Evolutionary conservation across 2,888 invertebrate genomes (phyloP), one percentile per base, ranked within the genome.

Genomic region (Drosophila gaucha): DNA sequence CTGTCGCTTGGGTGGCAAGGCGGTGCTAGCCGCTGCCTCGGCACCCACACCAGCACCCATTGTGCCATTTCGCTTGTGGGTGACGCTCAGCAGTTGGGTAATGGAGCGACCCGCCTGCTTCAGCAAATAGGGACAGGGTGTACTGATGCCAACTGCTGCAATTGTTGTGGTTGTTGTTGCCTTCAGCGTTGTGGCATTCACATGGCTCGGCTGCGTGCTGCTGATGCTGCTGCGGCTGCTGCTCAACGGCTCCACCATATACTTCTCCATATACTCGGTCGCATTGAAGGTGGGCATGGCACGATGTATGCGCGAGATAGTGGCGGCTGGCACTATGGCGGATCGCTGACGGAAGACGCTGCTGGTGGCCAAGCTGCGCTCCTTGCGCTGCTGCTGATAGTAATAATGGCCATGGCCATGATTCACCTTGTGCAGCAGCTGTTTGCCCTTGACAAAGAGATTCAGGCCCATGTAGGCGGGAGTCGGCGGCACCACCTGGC

Each of bases 391-490:
- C 43, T 80, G 79, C 35, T 78, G 79, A 26, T 77, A 79, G 30
- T 84, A 80, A 28, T 75, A 78, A 52, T 82, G 69, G 52, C 64
- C 71, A 50, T 77, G 80, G n/a, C 80, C 63, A 20, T 80, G 85
- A 56, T 78, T 80, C 0, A 49, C 64, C 67, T 90, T 91, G 3
- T 90, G 87, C 10, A 89, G 44, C 16, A 92, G 74, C 75, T 91
- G 90, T 30, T 91, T 90, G 58, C 92, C 92, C 69, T 92, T 92
- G 8, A 92, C 79, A 6, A 89, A 90, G 6, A 92, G 83, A 69
- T 92, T 92, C 2, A 92, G 80, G 2, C 96, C 96, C 69, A 96
- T 93, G 89, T 96, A 97, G 0, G 96, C 96, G 10, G 96, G 96
- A 0, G 95, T 95, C 80, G 95, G 95, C 0, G 96, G 96, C 71